Evolutionary conservation across 2,113 vertebrate species (phyloP).

Genomic region (Pseudolaguvia tuberculata): DNA sequence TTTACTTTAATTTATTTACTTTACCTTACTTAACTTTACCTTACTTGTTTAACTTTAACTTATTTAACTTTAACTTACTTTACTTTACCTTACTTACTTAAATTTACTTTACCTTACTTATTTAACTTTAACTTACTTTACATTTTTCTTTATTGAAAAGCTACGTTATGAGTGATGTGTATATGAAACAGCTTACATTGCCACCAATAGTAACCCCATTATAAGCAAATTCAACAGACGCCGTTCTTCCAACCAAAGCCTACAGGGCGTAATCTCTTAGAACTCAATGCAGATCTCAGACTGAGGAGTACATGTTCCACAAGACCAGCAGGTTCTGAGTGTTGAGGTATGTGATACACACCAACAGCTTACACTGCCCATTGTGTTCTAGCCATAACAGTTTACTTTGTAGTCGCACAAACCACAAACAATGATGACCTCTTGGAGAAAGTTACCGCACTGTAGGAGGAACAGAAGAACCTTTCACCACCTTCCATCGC

Average conservation of each 20-base stretch:
- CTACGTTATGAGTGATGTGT: neutral
- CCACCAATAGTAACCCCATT: neutral
- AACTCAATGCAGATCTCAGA: neutral
- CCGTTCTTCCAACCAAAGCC: neutral
- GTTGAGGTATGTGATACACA: conserved; percentile 29
- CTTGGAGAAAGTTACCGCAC: conserved; percentile 17
- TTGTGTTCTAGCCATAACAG: conserved; percentile 39
- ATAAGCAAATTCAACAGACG: neutral
- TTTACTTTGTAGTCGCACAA: conserved; percentile 26
- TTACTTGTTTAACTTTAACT: too few relatives aligned
- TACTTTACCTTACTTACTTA: too few relatives aligned
- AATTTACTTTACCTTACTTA: too few relatives aligned
- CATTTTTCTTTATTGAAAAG: too few relatives aligned
- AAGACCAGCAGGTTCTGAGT: neutral
- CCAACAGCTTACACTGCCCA: conserved; percentile 33
- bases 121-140: too few relatives aligned
- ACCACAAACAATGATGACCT: conserved; percentile 38
- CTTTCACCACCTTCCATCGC: conserved; percentile 22
- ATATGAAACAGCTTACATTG: neutral
- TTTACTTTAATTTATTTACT: too few relatives aligned
- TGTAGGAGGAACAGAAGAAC: conserved; percentile 14
- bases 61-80: too few relatives aligned
- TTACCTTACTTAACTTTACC: too few relatives aligned
- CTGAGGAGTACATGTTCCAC: neutral
- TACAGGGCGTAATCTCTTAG: too few relatives aligned